Evolutionary conservation across 1,140 invertebrate genomes (phyloP), one percentile per base, ranked within the genome.

Genomic region (Tribolium castaneum): DNA sequence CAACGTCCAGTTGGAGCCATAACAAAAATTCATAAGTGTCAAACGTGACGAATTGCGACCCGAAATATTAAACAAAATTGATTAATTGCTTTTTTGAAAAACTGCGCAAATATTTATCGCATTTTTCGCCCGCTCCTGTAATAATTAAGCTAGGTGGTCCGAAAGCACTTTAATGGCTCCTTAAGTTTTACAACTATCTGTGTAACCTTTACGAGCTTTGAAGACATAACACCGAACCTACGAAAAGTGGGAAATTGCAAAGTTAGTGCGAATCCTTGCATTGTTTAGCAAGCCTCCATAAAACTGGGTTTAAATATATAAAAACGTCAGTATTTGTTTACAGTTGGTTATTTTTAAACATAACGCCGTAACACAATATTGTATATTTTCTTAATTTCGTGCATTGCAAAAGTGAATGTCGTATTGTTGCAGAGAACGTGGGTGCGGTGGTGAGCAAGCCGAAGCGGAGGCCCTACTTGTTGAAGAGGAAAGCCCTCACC

Each of bases 401-500:
- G 30, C 45, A 39, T 39, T 66, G 30, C 30, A 66, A 70, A 59
- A 34, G 14, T n/a, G n/a, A n/a, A n/a, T 78, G 80, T 59, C 73
- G 12, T 75, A 62, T 75, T 82, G 81, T 82, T 82, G 9, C 85
- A 90, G 89, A 91, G 80, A 86, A 87, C 80, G 88, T 85, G 77
- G 84, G 78, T 79, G 86, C 85, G 45, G 85, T 85, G 19, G 83
- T 88, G 2, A 88, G 88, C 72, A 94, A 94, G 80, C 91, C 92
- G 9, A 96, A 96, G 85, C 89, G 94, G 78, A 88, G 92, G 78
- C 91, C 93, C 0, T 92, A 94, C 85, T 87, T 95, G 50, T 86
- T 96, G 12, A 96, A 96, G 87, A 90, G 94, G 85, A 96, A 95
- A 86, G 93, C 95, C 0, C 88, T 95, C 1, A 96, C 95, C 13